Conservation (phyloP, 1,140 invertebrate species). For the Lerema accius region DNA sequence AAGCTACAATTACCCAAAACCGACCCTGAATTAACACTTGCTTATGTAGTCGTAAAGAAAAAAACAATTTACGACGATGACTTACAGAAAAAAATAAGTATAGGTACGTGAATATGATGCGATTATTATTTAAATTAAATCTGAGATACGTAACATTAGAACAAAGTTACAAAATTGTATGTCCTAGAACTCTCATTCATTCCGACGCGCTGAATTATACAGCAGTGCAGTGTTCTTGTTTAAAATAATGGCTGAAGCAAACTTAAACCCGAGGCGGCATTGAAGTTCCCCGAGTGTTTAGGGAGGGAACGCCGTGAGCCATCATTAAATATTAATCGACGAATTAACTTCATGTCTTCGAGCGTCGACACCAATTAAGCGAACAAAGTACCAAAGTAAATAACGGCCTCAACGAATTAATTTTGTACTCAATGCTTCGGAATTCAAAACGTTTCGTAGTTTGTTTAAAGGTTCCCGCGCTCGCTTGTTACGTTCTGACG, state of each 20-base stretch:
- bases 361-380: constrained; percentile 72
- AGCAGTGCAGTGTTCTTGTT: constrained; percentile 26
- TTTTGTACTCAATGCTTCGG: constrained; percentile 59
- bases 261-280: constrained; percentile 29
- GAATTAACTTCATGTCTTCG: constrained; percentile 73
- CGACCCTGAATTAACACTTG: no score
- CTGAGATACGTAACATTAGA: background rate
- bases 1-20: no score
- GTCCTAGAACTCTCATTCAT: constrained; percentile 14
- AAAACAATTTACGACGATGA: no score
- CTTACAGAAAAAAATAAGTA: no score
- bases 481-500: background rate
- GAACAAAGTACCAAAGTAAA: constrained; percentile 76
- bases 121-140: no score
- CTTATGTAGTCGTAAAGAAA: no score
- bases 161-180: constrained; percentile 20
- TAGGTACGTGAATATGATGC: no score
- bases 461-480: constrained; percentile 61
- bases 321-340: constrained; percentile 76
- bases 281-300: constrained; percentile 30
- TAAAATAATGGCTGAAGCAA: constrained; percentile 30
- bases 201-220: constrained; percentile 15
- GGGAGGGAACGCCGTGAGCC: constrained; percentile 37
- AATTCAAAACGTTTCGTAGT: constrained; percentile 47
- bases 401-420: constrained; percentile 67